Conservation (phyloP, 2,888 invertebrate species). For the Drosophila quinaria region DNA sequence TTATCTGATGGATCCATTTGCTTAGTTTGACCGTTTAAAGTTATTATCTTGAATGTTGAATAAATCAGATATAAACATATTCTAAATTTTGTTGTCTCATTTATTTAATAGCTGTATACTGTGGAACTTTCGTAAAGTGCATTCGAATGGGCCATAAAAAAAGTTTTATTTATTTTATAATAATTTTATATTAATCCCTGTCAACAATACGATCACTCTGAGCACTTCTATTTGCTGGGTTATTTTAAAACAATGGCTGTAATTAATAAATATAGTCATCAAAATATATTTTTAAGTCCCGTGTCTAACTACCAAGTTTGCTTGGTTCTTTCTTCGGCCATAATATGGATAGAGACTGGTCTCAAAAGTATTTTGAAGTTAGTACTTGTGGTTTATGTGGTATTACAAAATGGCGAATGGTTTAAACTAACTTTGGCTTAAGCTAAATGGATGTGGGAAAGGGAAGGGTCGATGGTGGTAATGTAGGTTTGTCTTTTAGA, state of each 20-base stretch:
- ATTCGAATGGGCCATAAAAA: too few relatives aligned
- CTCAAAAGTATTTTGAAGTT: conserved; percentile 37
- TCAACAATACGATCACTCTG: conserved; percentile 24
- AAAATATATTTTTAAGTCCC: conserved; percentile 1
- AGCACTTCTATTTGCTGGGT: not conserved
- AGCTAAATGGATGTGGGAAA: conserved; percentile 42
- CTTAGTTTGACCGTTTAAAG: conserved; percentile 36
- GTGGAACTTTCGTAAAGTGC: too few relatives aligned
- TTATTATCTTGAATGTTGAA: not conserved
- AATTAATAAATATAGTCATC: not conserved
- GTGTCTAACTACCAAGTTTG: not conserved
- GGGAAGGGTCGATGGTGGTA: conserved; percentile 2
- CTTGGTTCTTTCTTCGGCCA: conserved; percentile 10
- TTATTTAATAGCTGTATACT: not conserved
- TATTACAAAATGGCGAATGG: conserved; percentile 51
- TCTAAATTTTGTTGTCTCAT: not conserved
- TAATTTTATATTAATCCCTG: not conserved
- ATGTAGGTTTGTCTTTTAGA: conserved; percentile 13
- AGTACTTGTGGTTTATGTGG: conserved; percentile 71
- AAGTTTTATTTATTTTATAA: not conserved
- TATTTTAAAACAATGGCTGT: conserved; percentile 6
- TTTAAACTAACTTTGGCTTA: conserved; percentile 18
- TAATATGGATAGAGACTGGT: conserved; percentile 39
- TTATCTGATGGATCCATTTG: conserved; percentile 5
- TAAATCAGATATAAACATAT: not conserved